Conservation (phyloP, 2,888 invertebrate species). For the Lochmaea capreae region DNA sequence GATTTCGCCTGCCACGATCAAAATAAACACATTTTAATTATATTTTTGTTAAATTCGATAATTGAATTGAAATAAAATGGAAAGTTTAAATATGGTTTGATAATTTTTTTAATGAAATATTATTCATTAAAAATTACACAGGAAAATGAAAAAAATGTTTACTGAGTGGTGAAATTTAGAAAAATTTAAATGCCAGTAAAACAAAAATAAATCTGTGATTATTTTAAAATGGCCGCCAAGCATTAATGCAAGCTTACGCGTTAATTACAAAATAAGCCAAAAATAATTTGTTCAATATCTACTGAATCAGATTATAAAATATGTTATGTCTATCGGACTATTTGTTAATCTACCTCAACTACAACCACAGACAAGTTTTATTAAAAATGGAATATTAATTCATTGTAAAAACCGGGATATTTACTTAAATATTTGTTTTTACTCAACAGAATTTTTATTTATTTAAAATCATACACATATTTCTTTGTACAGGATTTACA, state of each 20-base stretch:
- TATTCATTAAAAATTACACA: too few relatives aligned
- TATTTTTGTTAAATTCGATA: background rate
- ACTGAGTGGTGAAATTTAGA: too few relatives aligned
- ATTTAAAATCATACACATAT: too few relatives aligned
- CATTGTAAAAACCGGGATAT: too few relatives aligned
- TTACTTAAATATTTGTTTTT: too few relatives aligned
- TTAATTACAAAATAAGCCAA: conserved; percentile 2
- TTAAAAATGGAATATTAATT: too few relatives aligned
- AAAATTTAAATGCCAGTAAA: background rate
- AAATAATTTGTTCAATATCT: background rate
- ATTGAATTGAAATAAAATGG: background rate
- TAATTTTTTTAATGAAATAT: too few relatives aligned
- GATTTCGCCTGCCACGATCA: background rate
- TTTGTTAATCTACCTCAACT: background rate
- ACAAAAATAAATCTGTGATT: background rate
- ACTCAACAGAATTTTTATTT: too few relatives aligned
- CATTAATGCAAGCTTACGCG: conserved; percentile 6
- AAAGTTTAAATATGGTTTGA: too few relatives aligned
- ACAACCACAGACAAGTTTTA: background rate
- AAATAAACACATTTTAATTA: conserved; percentile 1
- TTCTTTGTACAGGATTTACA: too few relatives aligned
- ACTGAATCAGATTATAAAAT: background rate
- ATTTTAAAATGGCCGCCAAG: background rate
- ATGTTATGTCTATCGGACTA: background rate
- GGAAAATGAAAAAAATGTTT: too few relatives aligned